These are phyloP conservation scores for Megaceryle maxima DNA, from an alignment of 2,113 vertebrate species.

Conservation along the genomic window DNA sequence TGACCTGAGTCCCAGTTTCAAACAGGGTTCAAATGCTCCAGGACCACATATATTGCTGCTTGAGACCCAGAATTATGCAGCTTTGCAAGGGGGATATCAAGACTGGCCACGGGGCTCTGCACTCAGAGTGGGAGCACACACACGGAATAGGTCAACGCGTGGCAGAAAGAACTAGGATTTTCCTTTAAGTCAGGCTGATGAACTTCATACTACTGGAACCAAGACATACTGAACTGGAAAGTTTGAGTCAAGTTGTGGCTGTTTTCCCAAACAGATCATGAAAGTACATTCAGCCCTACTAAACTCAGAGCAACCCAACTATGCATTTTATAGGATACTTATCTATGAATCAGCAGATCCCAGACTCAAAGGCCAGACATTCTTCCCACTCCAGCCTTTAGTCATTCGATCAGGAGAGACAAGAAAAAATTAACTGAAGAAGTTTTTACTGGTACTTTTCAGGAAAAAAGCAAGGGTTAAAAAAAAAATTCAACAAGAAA, in stretches of 20 bases:
- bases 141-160: neutral
- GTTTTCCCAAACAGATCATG: conserved; percentile 41
- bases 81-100: neutral
- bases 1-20: too few species aligned
- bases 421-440: neutral
- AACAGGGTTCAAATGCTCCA: neutral
- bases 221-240: conserved; percentile 18
- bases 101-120: neutral
- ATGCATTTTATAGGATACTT: conserved; percentile 44
- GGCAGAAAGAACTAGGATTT: neutral
- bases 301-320: conserved; percentile 32
- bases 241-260: conserved; percentile 32
- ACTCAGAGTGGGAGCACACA: rapidly evolving
- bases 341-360: conserved; percentile 60
- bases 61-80: neutral
- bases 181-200: neutral
- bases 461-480: neutral
- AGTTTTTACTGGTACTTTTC: neutral
- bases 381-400: conserved; percentile 39
- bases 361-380: conserved; percentile 37
- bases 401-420: neutral
- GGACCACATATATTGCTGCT: neutral
- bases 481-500: neutral
- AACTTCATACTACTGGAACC: neutral
- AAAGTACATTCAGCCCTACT: conserved; percentile 48